A percentile compares a stretch with the other conserved stretches of the same genome.
Evolutionary conservation across 2,888 invertebrate species (phyloP).

Genomic region (Lacanobia wlatinum): DNA sequence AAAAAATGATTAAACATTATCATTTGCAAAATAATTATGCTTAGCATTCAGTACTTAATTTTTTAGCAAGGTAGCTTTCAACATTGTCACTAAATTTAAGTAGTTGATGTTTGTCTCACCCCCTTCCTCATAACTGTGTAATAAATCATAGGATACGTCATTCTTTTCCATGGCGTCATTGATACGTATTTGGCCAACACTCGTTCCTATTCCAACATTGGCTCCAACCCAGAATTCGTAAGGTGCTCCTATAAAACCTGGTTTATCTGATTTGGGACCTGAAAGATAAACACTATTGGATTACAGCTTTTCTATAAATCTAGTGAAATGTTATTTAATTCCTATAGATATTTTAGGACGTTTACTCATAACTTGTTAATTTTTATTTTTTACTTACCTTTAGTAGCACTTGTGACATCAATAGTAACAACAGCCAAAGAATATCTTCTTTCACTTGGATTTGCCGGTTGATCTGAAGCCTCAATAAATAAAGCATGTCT

Average conservation of each 20-base stretch:
- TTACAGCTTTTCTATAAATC: not conserved
- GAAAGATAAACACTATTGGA: conserved; percentile 38
- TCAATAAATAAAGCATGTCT: conserved; percentile 95
- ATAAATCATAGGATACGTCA: conserved; percentile 94
- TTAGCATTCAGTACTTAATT: no score
- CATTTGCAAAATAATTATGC: not conserved
- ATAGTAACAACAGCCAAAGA: conserved; percentile 96
- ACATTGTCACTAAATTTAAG: not conserved
- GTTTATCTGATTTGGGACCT: conserved; percentile 90
- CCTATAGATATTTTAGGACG: not conserved
- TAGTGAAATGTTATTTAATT: not conserved
- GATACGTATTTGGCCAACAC: conserved; percentile 95
- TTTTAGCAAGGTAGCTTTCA: not conserved
- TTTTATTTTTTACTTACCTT: conserved; percentile 77
- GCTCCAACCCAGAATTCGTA: conserved; percentile 97
- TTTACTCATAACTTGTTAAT: not conserved
- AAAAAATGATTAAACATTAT: not conserved
- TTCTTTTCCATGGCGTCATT: conserved; percentile 93
- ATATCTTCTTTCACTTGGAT: conserved; percentile 95
- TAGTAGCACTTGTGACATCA: conserved; percentile 92
- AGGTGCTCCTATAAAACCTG: conserved; percentile 96
- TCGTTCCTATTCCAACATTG: conserved; percentile 96
- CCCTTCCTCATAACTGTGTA: conserved; percentile 96
- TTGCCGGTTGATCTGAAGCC: conserved; percentile 95
- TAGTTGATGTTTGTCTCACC: conserved; percentile 85